These are phyloP conservation scores for Ecdyonurus torrentis DNA, from an alignment of 2,888 invertebrate species.

Conservation along the genomic window DNA sequence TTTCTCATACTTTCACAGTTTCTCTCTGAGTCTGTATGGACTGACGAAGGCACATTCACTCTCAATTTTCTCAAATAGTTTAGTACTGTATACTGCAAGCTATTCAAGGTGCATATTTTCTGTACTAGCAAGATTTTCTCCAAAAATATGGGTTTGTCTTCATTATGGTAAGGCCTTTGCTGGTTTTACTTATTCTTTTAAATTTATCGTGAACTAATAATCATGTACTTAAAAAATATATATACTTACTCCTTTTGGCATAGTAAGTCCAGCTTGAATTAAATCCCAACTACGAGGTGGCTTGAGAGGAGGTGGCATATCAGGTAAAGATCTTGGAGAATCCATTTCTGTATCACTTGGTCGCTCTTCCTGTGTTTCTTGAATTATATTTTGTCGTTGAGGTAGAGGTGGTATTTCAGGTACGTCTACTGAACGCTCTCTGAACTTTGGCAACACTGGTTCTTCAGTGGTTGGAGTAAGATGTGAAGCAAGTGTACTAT, in stretches of 20 bases:
- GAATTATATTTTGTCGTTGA: background rate
- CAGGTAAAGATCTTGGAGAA: background rate
- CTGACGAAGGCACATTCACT: too few relatives aligned
- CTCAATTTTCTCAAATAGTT: too few relatives aligned
- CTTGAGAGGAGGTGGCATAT: conserved; percentile 21
- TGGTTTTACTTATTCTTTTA: too few relatives aligned
- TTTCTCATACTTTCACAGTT: too few relatives aligned
- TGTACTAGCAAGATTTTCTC: too few relatives aligned
- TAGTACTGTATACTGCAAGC: too few relatives aligned
- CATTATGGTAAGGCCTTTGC: too few relatives aligned
- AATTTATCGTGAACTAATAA: too few relatives aligned
- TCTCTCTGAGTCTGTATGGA: too few relatives aligned
- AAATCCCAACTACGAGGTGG: conserved; percentile 23
- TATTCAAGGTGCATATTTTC: too few relatives aligned
- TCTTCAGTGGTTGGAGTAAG: background rate
- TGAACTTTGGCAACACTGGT: background rate
- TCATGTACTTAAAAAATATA: too few relatives aligned
- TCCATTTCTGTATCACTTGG: background rate
- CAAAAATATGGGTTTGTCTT: too few relatives aligned
- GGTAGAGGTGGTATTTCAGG: background rate
- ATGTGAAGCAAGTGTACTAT: conserved; percentile 17
- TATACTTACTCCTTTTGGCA: background rate
- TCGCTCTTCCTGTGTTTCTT: background rate
- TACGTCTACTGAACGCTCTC: background rate
- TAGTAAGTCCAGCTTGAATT: conserved; percentile 19